Evolutionary conservation across 2,113 vertebrate species (phyloP).

Genomic region (Coturnix japonica): DNA sequence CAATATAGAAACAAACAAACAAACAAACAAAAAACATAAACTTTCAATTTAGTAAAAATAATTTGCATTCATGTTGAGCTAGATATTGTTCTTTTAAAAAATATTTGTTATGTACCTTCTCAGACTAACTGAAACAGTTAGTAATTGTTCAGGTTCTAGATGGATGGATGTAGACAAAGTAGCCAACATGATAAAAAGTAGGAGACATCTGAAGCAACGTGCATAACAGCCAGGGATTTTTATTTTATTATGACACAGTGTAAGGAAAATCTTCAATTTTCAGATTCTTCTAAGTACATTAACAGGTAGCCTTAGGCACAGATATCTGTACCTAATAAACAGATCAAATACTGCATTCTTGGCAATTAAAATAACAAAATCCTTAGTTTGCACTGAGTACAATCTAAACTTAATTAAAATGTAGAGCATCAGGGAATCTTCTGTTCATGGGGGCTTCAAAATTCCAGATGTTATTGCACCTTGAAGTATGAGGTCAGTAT

Average conservation of each 20-base stretch:
- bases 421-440: background rate
- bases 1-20: background rate
- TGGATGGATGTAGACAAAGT: background rate
- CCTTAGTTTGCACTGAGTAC: background rate
- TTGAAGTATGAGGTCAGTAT: background rate
- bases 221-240: background rate
- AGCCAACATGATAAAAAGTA: background rate
- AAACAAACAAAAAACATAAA: background rate
- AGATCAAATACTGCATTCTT: background rate
- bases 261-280: background rate
- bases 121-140: background rate
- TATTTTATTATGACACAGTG: background rate
- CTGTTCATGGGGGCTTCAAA: background rate
- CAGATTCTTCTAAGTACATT: background rate
- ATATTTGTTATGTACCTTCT: background rate
- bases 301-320: background rate
- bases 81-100: background rate
- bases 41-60: background rate
- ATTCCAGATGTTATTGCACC: accelerated
- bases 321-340: background rate
- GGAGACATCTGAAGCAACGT: background rate
- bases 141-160: background rate
- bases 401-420: background rate
- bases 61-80: background rate
- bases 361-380: background rate